These are phyloP conservation scores for Toxotes lorentzi DNA, from an alignment of 2,797 vertebrate genomes.

Conservation along the genomic window DNA sequence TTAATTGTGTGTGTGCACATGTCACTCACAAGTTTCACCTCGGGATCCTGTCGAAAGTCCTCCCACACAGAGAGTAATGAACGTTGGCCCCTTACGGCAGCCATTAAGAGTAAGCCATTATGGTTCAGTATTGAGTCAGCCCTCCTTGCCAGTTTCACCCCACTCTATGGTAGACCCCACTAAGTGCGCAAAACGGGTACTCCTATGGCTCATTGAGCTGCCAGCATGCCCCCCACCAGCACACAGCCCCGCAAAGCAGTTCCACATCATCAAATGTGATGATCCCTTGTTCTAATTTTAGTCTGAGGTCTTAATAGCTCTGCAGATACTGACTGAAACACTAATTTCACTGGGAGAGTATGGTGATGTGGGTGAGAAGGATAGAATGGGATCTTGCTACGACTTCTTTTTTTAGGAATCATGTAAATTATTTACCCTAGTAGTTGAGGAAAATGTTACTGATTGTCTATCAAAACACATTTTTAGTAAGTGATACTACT, in stretches of 20 bases:
- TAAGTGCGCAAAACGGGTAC: constrained; percentile 74
- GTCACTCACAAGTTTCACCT: constrained; percentile 55
- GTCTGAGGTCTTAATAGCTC: constrained; percentile 75
- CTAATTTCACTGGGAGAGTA: constrained; percentile 46
- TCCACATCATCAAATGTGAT: constrained; percentile 83
- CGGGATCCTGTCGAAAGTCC: constrained; percentile 56
- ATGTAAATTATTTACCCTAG: constrained; percentile 19
- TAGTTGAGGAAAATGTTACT: constrained; percentile 9
- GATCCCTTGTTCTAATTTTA: constrained; percentile 83
- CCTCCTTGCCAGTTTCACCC: constrained; percentile 73
- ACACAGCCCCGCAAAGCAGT: constrained; percentile 79
- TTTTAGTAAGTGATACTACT: background rate
- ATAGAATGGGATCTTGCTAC: background rate
- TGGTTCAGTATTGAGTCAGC: constrained; percentile 66
- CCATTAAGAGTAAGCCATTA: constrained; percentile 80
- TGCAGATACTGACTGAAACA: constrained; percentile 65
- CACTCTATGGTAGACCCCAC: constrained; percentile 72
- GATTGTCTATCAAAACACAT: background rate
- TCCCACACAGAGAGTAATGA: constrained; percentile 77
- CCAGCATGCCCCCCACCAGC: constrained; percentile 72
- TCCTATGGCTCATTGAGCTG: constrained; percentile 82
- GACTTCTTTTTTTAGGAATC: constrained; percentile 2
- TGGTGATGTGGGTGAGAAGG: background rate
- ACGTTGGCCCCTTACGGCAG: constrained; percentile 71
- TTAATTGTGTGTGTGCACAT: constrained; percentile 37